phyloP scores from a whole-genome alignment of 2,888 invertebrate genomes.

The Tipula lateralis region DNA sequence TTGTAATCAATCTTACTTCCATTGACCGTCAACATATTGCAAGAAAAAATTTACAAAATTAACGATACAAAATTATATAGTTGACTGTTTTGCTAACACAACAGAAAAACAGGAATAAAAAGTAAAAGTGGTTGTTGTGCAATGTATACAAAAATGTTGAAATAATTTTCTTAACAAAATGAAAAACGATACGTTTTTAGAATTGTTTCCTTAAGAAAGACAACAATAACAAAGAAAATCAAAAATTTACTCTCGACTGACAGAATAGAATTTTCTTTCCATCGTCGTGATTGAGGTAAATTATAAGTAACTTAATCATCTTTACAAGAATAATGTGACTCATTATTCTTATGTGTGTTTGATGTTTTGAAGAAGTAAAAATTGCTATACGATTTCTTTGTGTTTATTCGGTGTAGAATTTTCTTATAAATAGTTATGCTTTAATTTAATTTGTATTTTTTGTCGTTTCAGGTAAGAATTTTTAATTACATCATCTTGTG shows the following conservation, averaged over 20 bases:
- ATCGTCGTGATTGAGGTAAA: not conserved
- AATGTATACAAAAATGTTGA: not conserved
- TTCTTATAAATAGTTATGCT: not conserved
- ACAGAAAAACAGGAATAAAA: not conserved
- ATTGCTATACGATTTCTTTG: not conserved
- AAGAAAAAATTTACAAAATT: not conserved
- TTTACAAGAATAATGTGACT: not conserved
- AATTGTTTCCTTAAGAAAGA: not conserved
- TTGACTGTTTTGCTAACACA: not conserved
- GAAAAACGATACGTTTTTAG: not conserved
- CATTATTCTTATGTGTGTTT: not conserved
- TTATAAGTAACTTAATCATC: constrained; percentile 5
- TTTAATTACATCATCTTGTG: not conserved
- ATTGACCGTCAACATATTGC: not conserved
- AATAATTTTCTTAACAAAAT: not conserved
- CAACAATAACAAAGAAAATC: not conserved
- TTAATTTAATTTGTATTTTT: not conserved
- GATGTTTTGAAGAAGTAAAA: not conserved
- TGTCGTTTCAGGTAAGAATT: not conserved
- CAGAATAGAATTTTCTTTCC: not conserved
- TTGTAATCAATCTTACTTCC: not conserved
- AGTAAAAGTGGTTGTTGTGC: not conserved
- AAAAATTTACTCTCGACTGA: not conserved
- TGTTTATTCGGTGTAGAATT: not conserved
- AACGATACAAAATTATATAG: not conserved